Evolutionary conservation across 2,797 vertebrate genomes (phyloP), one percentile per base, ranked within the genome.

Genomic region (Cetoscarus ocellatus): DNA sequence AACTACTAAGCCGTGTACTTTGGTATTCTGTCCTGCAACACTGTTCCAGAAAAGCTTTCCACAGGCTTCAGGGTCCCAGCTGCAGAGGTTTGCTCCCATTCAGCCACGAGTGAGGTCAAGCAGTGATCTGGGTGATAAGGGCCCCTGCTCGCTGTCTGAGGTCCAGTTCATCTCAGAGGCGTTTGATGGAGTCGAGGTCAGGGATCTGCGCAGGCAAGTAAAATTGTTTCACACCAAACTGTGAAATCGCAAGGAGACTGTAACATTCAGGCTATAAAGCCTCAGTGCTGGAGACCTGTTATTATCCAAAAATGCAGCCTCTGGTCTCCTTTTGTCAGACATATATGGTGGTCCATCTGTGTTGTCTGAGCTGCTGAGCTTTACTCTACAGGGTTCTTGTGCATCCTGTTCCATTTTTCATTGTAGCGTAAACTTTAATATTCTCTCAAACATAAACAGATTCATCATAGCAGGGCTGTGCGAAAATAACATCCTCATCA

Each of bases 21-120:
- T 27, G 1, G 1, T 27, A 14, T 42, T 12, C 15, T 43, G 2
- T 10, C 12, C n/a, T 42, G 19, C 17, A 50, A 10, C 17, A 57
- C 18, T 35, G 54, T 51, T 48, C 12, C 36, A 10, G 10, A 3
- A 39, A 10, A 3, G 47, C 8, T 57, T 57, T 56, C 7, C 1
- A 18, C 34, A 51, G 50, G 34, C 64, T 52, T 27, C 8, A 47
- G 11, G 8, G 51, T 40, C 14, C 27, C 0, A 3, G 27, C 43
- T 49, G 43, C 48, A 48, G 38, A 49, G 39, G 40, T 76, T 60
- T 61, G 14, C 39, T 76, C 43, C 73, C 50, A 53, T 55, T 55
- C 44, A 59, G 43, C 19, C 27, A 54, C 67, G 54, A 55, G 49
- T 3, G 17, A 60, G 43, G 19, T 61, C 44, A 7, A 43, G 11